A percentile compares a stretch with the other conserved stretches of the same genome.
These are phyloP conservation scores for Andrena fulva DNA, from an alignment of 2,888 invertebrate genomes.

Conservation along the genomic window DNA sequence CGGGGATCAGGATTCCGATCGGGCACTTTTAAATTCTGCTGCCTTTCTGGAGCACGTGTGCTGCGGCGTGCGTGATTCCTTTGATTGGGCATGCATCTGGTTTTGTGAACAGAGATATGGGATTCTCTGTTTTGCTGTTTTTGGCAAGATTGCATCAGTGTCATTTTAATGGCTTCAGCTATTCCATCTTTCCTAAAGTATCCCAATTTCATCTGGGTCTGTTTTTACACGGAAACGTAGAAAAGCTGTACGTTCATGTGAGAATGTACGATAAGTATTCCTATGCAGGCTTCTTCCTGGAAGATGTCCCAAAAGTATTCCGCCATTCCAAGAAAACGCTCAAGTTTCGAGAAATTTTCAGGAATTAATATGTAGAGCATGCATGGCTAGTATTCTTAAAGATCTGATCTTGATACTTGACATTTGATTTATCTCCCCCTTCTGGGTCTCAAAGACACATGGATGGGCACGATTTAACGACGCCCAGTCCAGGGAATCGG, in stretches of 20 bases:
- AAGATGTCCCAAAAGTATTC: background rate
- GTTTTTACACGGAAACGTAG: background rate
- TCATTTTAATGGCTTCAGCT: too few species aligned
- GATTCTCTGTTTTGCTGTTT: too few species aligned
- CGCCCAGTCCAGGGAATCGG: too few species aligned
- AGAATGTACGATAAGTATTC: background rate
- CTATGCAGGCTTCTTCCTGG: background rate
- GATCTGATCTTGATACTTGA: background rate
- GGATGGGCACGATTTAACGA: too few species aligned
- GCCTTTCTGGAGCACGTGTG: background rate
- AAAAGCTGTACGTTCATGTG: background rate
- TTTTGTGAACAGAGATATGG: too few species aligned
- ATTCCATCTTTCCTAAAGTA: too few species aligned
- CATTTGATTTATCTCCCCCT: background rate
- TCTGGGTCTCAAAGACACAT: too few species aligned
- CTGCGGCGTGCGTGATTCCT: constrained; percentile 1
- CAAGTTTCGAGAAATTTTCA: background rate
- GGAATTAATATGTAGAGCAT: background rate
- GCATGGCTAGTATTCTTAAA: background rate
- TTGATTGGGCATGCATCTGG: background rate
- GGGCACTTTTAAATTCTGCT: constrained; percentile 10
- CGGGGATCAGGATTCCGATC: constrained; percentile 41
- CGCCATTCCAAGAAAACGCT: background rate
- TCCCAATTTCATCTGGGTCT: background rate
- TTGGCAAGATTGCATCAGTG: too few species aligned